Conservation (phyloP, 2,797 vertebrate genomes). For the Smutsia temminckii region DNA sequence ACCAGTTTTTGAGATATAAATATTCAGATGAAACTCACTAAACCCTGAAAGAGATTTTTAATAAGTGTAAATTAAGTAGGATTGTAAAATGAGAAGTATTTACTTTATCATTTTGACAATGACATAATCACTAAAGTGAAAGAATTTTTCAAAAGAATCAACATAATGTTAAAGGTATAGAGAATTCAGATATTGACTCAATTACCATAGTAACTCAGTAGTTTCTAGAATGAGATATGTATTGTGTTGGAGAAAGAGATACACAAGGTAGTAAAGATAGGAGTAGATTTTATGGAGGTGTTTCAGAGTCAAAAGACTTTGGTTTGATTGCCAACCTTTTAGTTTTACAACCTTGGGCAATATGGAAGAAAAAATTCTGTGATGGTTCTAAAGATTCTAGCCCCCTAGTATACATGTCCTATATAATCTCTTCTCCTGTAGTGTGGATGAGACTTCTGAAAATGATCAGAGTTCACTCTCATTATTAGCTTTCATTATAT, state of each 20-base stretch:
- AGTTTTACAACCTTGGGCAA: neutral
- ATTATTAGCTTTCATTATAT: neutral
- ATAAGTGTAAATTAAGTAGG: neutral
- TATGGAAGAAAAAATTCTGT: neutral
- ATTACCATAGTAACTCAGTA: neutral
- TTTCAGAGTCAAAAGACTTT: neutral
- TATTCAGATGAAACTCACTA: neutral
- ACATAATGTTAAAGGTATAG: too few species aligned
- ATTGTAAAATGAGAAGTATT: neutral
- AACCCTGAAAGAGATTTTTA: neutral
- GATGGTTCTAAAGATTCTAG: neutral
- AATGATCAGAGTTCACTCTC: neutral
- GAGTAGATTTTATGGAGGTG: neutral
- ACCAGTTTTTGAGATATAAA: neutral
- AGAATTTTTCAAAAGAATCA: neutral
- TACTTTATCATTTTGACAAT: neutral
- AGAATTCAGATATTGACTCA: neutral
- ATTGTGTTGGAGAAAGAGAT: neutral
- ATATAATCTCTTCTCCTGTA: too few species aligned
- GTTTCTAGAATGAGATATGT: neutral
- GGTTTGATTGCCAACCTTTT: neutral
- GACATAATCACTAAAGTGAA: neutral
- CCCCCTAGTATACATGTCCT: fast-evolving
- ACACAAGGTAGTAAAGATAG: neutral
- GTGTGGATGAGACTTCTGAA: neutral